Evolutionary conservation across 2,888 invertebrate genomes (phyloP).

Genomic region (Pseudanteris insignis): DNA sequence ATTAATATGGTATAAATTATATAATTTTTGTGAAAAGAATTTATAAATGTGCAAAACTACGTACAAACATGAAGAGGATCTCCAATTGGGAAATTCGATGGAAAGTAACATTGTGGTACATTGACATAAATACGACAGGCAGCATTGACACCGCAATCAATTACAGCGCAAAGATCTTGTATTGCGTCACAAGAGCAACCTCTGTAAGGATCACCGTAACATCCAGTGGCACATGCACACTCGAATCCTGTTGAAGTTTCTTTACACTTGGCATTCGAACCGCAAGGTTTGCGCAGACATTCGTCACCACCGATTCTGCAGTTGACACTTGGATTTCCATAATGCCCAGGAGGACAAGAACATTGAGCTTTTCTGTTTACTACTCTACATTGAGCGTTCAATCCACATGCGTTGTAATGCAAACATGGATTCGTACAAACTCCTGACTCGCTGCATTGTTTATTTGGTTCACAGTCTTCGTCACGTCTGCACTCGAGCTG

Average conservation of each 20-base stretch:
- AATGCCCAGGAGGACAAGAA: constrained; percentile 78
- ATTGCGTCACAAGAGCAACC: constrained; percentile 81
- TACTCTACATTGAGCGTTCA: constrained; percentile 86
- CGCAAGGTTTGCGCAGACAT: constrained; percentile 85
- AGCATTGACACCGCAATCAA: constrained; percentile 74
- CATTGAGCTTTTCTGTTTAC: constrained; percentile 80
- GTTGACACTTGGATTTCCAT: constrained; percentile 76
- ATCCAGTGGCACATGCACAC: constrained; percentile 82
- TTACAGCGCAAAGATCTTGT: constrained; percentile 78
- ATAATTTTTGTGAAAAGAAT: too few species aligned
- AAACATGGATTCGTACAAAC: constrained; percentile 87
- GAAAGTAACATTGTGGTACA: constrained; percentile 79
- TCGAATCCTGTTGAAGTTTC: constrained; percentile 81
- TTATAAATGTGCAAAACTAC: constrained; percentile 5
- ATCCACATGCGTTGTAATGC: constrained; percentile 79
- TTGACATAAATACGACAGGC: constrained; percentile 79
- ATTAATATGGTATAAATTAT: too few species aligned
- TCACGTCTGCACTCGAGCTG: constrained; percentile 81
- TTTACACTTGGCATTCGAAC: constrained; percentile 82
- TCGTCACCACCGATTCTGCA: constrained; percentile 77
- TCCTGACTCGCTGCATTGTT: constrained; percentile 76
- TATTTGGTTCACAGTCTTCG: constrained; percentile 80
- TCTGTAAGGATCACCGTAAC: constrained; percentile 82
- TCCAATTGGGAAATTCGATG: constrained; percentile 78
- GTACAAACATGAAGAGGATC: constrained; percentile 87